Percentiles rank a stretch among this genome's conserved stretches.
phyloP scores from a whole-genome alignment of 2,888 invertebrate genomes.

The Ligdia adustata region DNA sequence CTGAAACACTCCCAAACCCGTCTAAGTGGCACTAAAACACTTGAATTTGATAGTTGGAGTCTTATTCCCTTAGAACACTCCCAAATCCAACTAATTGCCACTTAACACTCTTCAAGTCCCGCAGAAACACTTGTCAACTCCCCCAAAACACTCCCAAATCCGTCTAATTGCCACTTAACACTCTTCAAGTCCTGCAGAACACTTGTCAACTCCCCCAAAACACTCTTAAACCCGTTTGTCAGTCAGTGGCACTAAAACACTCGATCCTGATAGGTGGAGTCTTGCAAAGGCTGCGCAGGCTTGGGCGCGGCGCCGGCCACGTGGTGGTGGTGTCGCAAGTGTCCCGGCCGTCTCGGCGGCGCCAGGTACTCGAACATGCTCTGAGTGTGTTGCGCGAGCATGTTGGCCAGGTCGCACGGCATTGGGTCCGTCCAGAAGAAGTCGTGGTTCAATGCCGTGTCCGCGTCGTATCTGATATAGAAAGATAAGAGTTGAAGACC shows the following conservation, averaged over 20 bases:
- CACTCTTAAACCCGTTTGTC: background rate
- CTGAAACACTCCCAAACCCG: no score
- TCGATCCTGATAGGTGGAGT: constrained; percentile 93
- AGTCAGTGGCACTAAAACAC: constrained; percentile 91
- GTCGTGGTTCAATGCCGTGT: constrained; percentile 97
- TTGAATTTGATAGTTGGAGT: no score
- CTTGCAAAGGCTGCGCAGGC: constrained; percentile 81
- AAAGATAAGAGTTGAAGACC: no score
- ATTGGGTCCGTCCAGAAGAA: constrained; percentile 99
- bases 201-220: background rate
- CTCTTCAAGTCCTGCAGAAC: no score
- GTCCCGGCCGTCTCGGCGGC: constrained; percentile 88
- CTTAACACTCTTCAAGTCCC: no score
- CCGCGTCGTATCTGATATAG: constrained; percentile 91
- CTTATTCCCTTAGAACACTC: no score
- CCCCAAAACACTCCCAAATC: no score
- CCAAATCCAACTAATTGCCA: no score
- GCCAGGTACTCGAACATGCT: constrained; percentile 97
- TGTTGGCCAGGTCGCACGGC: constrained; percentile 95
- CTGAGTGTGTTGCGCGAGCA: constrained; percentile 94
- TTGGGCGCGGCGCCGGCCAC: constrained; percentile 70
- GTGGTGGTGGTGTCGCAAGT: constrained; percentile 88
- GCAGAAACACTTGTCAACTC: no score
- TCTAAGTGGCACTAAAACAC: no score
- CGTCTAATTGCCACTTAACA: no score